Evolutionary conservation across 2,797 vertebrate genomes (phyloP).

Genomic region (Champsocephalus esox): DNA sequence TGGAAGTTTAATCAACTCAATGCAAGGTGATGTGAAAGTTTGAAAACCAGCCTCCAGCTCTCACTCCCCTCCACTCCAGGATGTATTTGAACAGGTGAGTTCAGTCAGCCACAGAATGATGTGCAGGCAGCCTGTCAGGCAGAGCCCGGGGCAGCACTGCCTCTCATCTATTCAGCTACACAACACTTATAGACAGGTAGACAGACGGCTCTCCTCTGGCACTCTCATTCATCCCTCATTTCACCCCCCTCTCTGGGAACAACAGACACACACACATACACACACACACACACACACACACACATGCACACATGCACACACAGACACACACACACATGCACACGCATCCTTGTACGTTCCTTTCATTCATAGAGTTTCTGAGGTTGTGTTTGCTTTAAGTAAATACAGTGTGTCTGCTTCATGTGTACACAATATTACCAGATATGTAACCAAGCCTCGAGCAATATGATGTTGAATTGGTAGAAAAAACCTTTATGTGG

Average conservation of each 20-base stretch:
- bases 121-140: conserved; percentile 56
- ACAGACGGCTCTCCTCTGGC: conserved; percentile 59
- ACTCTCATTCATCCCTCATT: conserved; percentile 46
- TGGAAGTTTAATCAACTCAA: background rate
- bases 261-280: background rate
- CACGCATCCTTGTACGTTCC: background rate
- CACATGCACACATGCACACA: background rate
- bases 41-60: background rate
- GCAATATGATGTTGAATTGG: background rate
- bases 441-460: too few relatives aligned
- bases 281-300: background rate
- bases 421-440: background rate
- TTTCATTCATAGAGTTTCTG: conserved; percentile 3
- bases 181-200: conserved; percentile 32
- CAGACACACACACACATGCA: background rate
- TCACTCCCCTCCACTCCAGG: background rate
- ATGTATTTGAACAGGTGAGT: conserved; percentile 72
- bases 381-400: conserved; percentile 4
- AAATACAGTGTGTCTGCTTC: background rate
- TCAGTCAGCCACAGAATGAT: conserved; percentile 54
- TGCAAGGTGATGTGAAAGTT: conserved; percentile 25
- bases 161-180: conserved; percentile 61
- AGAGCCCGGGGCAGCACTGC: conserved; percentile 57
- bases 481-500: background rate
- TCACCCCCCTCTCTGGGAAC: conserved; percentile 11